Percentiles rank a stretch among this genome's conserved stretches.
phyloP scores from a whole-genome alignment of 1,140 invertebrate species.

The Pseudomyrmex flavicornis region DNA sequence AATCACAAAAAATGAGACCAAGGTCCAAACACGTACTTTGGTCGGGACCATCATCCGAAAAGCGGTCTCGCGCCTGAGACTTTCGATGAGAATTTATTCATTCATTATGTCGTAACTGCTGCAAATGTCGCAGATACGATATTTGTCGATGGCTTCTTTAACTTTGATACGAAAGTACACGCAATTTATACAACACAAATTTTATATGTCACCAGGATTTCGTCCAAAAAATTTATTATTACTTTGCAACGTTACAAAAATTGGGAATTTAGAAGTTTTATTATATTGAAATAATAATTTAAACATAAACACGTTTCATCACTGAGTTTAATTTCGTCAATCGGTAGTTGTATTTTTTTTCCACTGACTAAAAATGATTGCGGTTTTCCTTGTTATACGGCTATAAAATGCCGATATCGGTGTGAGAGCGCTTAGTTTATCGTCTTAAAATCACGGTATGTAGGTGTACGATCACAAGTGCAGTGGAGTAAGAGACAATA shows the following conservation, averaged over 20 bases:
- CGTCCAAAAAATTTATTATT: neutral
- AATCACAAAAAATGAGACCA: slow-evolving; percentile 85
- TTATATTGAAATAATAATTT: no score
- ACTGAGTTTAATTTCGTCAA: neutral
- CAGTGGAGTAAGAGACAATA: slow-evolving; percentile 32
- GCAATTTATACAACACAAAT: neutral
- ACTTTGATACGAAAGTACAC: slow-evolving; percentile 15
- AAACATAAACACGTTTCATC: neutral
- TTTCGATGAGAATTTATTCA: slow-evolving; percentile 57
- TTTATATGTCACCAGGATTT: neutral
- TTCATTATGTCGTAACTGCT: slow-evolving; percentile 11
- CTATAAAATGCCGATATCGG: neutral
- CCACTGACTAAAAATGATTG: neutral
- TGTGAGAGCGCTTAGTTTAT: slow-evolving; percentile 34
- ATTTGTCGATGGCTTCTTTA: slow-evolving; percentile 37
- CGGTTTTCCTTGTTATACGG: neutral
- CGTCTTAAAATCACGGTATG: slow-evolving; percentile 28
- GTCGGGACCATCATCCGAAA: slow-evolving; percentile 68
- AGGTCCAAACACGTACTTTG: slow-evolving; percentile 75
- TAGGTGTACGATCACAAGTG: slow-evolving; percentile 49
- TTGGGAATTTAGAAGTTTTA: no score
- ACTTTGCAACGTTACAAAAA: neutral
- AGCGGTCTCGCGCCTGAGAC: slow-evolving; percentile 71
- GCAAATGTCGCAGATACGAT: slow-evolving; percentile 27
- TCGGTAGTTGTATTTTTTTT: neutral